Conservation (phyloP, 2,888 invertebrate genomes). For the Acleris emargana region DNA sequence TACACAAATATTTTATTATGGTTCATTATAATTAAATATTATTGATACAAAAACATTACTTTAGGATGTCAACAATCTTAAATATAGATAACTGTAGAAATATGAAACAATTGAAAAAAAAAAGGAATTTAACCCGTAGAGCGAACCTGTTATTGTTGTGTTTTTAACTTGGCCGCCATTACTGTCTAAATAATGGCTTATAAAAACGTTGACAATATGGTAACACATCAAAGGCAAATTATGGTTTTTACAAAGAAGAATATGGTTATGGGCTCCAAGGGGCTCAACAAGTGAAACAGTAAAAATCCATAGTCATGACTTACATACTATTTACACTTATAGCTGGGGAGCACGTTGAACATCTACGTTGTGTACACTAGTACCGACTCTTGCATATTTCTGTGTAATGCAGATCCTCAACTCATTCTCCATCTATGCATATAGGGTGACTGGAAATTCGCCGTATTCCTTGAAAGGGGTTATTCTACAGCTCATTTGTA, state of each 20-base stretch:
- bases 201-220: too few relatives aligned
- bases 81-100: neutral
- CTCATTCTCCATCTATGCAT: neutral
- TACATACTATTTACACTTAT: constrained; percentile 24
- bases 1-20: constrained; percentile 7
- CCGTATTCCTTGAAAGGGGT: too few relatives aligned
- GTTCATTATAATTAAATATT: constrained; percentile 6
- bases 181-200: neutral
- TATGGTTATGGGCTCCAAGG: neutral
- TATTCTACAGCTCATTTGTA: too few relatives aligned
- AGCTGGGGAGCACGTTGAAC: constrained; percentile 1
- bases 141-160: too few relatives aligned
- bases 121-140: neutral
- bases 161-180: too few relatives aligned
- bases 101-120: neutral
- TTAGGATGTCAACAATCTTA: constrained; percentile 2
- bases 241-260: too few relatives aligned
- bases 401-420: neutral
- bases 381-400: too few relatives aligned
- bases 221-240: too few relatives aligned
- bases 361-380: too few relatives aligned
- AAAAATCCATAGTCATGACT: constrained; percentile 24
- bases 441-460: too few relatives aligned
- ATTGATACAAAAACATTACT: constrained; percentile 6
- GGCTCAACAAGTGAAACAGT: neutral